Evolutionary conservation across 2,888 invertebrate species (phyloP).

Genomic region (Epinotia brunnichana): DNA sequence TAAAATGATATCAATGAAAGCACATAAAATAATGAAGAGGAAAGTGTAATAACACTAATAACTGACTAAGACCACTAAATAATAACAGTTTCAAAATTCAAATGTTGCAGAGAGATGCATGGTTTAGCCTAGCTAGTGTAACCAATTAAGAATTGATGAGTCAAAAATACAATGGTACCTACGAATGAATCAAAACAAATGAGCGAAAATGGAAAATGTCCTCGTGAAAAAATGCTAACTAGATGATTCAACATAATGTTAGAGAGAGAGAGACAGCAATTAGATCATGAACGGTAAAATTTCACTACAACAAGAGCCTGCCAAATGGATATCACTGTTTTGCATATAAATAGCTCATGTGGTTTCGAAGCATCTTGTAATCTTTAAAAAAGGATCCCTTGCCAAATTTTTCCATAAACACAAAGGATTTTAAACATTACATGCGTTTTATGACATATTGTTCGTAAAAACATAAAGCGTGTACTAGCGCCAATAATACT

Average conservation of each 20-base stretch:
- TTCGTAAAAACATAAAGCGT: background rate
- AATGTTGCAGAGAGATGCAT: too few species aligned
- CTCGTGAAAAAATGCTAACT: background rate
- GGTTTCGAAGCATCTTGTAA: slow-evolving; percentile 62
- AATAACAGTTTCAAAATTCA: background rate
- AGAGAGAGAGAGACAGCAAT: too few species aligned
- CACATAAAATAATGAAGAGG: background rate
- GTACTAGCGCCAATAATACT: background rate
- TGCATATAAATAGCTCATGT: slow-evolving; percentile 66
- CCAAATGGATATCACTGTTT: slow-evolving; percentile 58
- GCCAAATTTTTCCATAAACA: slow-evolving; percentile 25
- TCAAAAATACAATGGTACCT: background rate
- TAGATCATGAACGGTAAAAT: slow-evolving; percentile 50
- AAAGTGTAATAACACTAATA: background rate
- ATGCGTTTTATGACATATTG: slow-evolving; percentile 15
- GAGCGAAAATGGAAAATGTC: slow-evolving; percentile 6
- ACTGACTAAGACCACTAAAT: background rate
- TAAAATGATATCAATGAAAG: background rate
- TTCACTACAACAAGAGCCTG: slow-evolving; percentile 60
- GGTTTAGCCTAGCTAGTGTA: too few species aligned
- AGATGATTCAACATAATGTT: slow-evolving; percentile 16
- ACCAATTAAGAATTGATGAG: too few species aligned
- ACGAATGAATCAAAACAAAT: background rate
- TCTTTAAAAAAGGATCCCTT: background rate
- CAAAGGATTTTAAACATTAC: slow-evolving; percentile 11